Conservation (phyloP, 2,888 invertebrate species). For the Itoplectis maculator region DNA sequence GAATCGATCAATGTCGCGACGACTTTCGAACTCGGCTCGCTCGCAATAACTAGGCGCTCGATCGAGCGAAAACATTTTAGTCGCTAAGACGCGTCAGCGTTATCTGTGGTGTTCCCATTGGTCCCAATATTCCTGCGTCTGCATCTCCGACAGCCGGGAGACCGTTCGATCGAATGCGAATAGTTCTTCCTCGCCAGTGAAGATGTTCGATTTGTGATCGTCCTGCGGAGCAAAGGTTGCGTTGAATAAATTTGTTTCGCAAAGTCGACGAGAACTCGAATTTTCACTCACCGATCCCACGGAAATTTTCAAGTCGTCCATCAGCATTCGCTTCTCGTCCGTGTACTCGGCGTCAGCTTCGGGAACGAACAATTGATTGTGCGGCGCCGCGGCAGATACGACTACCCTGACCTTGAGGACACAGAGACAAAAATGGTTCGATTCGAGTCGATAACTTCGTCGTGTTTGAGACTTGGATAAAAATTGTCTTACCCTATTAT, state of each 20-base stretch:
- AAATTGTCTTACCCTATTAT: conserved; percentile 90
- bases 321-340: conserved; percentile 94
- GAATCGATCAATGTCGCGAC: not conserved
- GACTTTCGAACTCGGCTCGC: conserved; percentile 8
- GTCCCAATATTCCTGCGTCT: conserved; percentile 97
- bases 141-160: conserved; percentile 98
- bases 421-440: not conserved
- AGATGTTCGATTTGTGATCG: conserved; percentile 93
- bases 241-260: not conserved
- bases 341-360: conserved; percentile 86
- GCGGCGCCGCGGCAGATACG: conserved; percentile 92
- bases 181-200: conserved; percentile 98
- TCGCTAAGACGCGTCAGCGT: conserved; percentile 61
- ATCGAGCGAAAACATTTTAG: conserved; percentile 17
- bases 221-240: conserved; percentile 85
- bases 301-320: conserved; percentile 97
- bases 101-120: conserved; percentile 87
- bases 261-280: conserved; percentile 12
- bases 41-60: conserved; percentile 37
- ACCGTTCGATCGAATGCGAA: conserved; percentile 98
- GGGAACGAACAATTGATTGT: conserved; percentile 90
- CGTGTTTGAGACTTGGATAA: not conserved
- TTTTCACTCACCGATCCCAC: conserved; percentile 88
- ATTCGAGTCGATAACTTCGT: not conserved
- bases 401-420: conserved; percentile 90